Conservation (phyloP, 2,888 invertebrate genomes). For the Matsumyia berberina region DNA sequence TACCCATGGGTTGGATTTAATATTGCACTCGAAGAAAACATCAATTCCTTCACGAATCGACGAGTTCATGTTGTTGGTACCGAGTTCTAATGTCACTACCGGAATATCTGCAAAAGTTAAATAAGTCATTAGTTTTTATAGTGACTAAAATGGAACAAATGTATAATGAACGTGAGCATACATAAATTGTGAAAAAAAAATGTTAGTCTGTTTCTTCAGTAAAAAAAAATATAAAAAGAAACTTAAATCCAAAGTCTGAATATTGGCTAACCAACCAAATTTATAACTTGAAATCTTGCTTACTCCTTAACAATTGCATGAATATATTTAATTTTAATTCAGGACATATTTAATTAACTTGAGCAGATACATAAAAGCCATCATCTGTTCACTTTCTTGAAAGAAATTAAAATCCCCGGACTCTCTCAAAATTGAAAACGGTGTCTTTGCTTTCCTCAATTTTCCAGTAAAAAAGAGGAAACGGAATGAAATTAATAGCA, state of each 20-base stretch:
- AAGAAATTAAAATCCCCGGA: conserved; percentile 47
- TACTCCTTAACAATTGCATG: neutral
- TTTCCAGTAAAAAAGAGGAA: conserved; percentile 26
- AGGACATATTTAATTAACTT: conserved; percentile 42
- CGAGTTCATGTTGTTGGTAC: conserved; percentile 90
- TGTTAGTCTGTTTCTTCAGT: too few relatives aligned
- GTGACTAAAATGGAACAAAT: too few relatives aligned
- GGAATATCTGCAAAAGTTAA: conserved; percentile 89
- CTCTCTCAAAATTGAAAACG: conserved; percentile 24
- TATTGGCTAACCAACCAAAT: too few relatives aligned
- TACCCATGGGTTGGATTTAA: conserved; percentile 94
- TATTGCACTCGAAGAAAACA: conserved; percentile 95
- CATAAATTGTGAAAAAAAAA: too few relatives aligned
- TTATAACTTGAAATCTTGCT: too few relatives aligned
- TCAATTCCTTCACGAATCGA: conserved; percentile 94
- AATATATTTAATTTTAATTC: conserved; percentile 24
- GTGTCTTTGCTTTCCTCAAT: conserved; percentile 44
- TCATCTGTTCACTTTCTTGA: conserved; percentile 3
- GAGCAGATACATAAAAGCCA: conserved; percentile 20
- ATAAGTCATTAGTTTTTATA: conserved; percentile 4
- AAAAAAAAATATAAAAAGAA: too few relatives aligned
- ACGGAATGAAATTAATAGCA: conserved; percentile 53
- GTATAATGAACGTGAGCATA: too few relatives aligned
- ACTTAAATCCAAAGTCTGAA: too few relatives aligned
- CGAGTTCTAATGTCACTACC: conserved; percentile 91